Base-by-base conservation (phyloP, 2,113 vertebrate genomes). In the Ammodytes dubius region DNA sequence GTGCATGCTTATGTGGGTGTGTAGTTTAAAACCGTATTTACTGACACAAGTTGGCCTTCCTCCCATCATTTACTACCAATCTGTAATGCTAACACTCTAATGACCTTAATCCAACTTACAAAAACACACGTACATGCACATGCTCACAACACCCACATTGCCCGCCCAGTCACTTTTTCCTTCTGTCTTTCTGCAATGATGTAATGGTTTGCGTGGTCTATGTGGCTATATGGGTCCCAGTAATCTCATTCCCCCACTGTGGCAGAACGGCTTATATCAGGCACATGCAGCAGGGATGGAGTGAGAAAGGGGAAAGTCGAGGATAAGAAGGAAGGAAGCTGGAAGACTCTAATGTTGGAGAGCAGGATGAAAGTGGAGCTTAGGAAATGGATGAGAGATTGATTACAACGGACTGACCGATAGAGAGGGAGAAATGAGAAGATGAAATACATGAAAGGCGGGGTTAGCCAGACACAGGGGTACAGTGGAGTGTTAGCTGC, bases 61-160 rank as follows among this genome's bases (percentile, higher is more conserved):
- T 73, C 61, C 27, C 56, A 60, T 40, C 52, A 76, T 82, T 86
- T 85, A 75, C 69, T 46, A 68, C 8, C 0, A 80, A 53, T 81
- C 43, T 77, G 58, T 17, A 65, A 15, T 61, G 81, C 54, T 86
- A 79, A 89, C 77, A 63, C 83, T 77, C 67, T 70, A 90, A 88
- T 90, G 87, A 88, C 88, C 91, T 88, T 85, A 94, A 91, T 93
- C 87, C 81, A 84, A 70, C 71, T 13, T 37, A 60, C 72, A 66
- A 11, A 15, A 42, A 59, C 68, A 50, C 42, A 82, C 67, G 74
- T 37, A 47, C 64, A 70, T 54, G 6, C 59, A 77, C 65, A 75
- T 46, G 17, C 72, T 49, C 67, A 40, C 50, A 67, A 56, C 60
- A 74, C 66, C 13, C 47, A 58, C 60, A 67, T 27, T 46, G n/a